Conservation (phyloP, 2,888 invertebrate species). For the Chorisops tibialis region DNA sequence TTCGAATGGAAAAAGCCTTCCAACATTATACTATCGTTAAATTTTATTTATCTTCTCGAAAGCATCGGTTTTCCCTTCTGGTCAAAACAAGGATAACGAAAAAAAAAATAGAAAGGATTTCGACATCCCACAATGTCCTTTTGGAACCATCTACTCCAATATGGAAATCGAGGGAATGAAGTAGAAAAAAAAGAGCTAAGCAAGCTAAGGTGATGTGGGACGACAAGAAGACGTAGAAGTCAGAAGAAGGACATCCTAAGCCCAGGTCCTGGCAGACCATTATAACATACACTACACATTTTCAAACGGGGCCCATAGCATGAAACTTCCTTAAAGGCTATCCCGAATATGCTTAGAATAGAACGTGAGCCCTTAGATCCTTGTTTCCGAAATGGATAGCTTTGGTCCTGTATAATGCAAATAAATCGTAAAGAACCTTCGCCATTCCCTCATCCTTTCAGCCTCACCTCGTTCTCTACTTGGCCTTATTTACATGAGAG, state of each 20-base stretch:
- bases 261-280: not conserved
- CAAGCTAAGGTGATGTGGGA: not conserved
- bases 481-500: conserved; percentile 31
- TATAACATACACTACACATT: not conserved
- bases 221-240: not conserved
- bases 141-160: conserved; percentile 8
- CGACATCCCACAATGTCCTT: conserved; percentile 1
- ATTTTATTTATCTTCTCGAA: conserved; percentile 32
- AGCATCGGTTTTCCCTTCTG: conserved; percentile 21
- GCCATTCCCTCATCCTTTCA: not conserved
- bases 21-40: conserved; percentile 33
- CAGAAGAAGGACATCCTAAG: not conserved
- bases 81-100: conserved; percentile 12
- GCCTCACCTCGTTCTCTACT: not conserved
- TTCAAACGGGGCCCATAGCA: not conserved
- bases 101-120: not conserved
- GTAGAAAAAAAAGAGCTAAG: not conserved
- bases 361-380: conserved; percentile 27
- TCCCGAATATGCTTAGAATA: not conserved
- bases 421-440: conserved; percentile 31
- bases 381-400: conserved; percentile 31
- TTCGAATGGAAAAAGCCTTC: conserved; percentile 4
- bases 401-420: conserved; percentile 32
- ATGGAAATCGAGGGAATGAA: not conserved
- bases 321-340: not conserved